phyloP scores from a whole-genome alignment of 2,797 vertebrate species.

The Eutrigla gurnardus region DNA sequence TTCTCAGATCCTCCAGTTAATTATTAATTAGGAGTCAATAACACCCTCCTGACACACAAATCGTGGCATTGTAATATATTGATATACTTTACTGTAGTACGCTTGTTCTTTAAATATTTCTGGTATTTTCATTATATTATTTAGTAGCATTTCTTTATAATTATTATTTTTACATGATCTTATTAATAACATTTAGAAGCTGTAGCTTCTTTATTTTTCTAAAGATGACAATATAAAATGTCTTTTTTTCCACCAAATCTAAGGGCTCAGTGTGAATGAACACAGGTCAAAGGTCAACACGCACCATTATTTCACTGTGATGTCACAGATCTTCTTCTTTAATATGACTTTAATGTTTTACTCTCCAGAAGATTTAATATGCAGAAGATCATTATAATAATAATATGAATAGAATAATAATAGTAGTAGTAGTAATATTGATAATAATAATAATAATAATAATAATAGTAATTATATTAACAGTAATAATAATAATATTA shows the following conservation, averaged over 20 bases:
- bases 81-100: background rate
- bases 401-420: too few relatives aligned
- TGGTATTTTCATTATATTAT: background rate
- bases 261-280: background rate
- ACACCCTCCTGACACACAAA: background rate
- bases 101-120: background rate
- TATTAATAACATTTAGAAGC: background rate
- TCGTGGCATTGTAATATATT: background rate
- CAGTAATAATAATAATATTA: too few relatives aligned
- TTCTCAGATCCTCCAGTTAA: slow-evolving; percentile 7
- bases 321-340: slow-evolving; percentile 4
- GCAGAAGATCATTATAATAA: too few relatives aligned
- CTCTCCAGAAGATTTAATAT: too few relatives aligned
- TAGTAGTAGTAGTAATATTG: too few relatives aligned
- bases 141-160: background rate
- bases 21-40: slow-evolving; percentile 17
- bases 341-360: background rate
- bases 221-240: background rate
- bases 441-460: too few relatives aligned
- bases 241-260: background rate
- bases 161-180: background rate
- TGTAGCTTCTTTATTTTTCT: background rate
- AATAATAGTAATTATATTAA: too few relatives aligned
- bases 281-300: background rate
- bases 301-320: background rate